Evolutionary conservation across 2,888 invertebrate genomes (phyloP).

Genomic region (Caenorhabditis zanzibari): DNA sequence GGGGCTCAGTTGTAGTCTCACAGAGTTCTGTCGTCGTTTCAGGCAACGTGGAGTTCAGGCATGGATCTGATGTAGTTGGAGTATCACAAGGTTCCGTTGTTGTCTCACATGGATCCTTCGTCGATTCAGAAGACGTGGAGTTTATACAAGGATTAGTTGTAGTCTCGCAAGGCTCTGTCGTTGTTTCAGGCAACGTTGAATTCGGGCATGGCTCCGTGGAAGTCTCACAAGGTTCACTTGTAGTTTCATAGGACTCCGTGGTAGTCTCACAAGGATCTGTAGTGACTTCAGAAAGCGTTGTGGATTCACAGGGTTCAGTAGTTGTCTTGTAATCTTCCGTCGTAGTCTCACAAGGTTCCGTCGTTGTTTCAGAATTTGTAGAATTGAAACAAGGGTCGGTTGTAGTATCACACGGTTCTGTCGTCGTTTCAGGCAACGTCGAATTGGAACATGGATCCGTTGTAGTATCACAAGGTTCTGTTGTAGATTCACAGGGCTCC

Average conservation of each 20-base stretch:
- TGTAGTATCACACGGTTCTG: not conserved
- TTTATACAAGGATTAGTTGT: not conserved
- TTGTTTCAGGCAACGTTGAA: not conserved
- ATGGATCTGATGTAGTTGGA: not conserved
- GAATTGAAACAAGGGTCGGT: not conserved
- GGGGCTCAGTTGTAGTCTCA: not conserved
- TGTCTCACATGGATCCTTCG: not conserved
- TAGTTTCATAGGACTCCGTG: conserved; percentile 7
- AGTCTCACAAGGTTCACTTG: not conserved
- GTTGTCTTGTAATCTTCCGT: conserved; percentile 1
- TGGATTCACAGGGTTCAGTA: not conserved
- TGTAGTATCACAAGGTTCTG: not conserved
- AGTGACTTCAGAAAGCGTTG: not conserved
- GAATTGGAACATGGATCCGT: conserved; percentile 11
- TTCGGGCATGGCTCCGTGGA: not conserved
- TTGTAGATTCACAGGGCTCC: too few relatives aligned
- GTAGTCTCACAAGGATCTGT: conserved; percentile 5
- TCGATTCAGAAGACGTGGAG: conserved; percentile 1
- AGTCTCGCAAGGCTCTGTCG: not conserved
- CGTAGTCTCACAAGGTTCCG: conserved; percentile 1
- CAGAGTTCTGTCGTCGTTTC: not conserved
- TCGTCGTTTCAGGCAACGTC: not conserved
- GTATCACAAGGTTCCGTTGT: conserved; percentile 13
- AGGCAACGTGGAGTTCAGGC: not conserved
- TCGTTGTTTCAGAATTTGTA: conserved; percentile 1